Evolutionary conservation across 2,797 vertebrate species (phyloP), one percentile per base, ranked within the genome.

Genomic region (Uromys caudimaculatus): DNA sequence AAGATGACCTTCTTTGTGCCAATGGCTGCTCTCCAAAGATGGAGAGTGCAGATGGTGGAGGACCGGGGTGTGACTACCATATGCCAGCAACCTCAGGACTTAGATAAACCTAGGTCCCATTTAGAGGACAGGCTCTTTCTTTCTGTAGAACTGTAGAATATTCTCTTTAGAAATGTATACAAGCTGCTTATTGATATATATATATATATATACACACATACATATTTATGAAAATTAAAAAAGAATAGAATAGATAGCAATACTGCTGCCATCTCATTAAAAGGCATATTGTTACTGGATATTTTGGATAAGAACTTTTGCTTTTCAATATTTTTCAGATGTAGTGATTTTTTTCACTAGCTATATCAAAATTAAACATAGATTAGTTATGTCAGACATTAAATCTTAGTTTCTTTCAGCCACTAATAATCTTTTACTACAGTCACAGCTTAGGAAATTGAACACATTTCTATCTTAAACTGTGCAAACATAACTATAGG

Each of bases 381-480:
- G 71, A 93, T 93, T 95, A 89, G 83, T 92, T 86, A 88, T 64
- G 29, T 69, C 75, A 92, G 79, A 90, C 16, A 81, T 23, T 23
- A 91, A 97, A 64, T 21, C 41, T 93, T 91, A 50, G 44, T 91
- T 96, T 95, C 38, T 90, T 90, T 96, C 10, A 71, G 69, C 1
- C 29, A 96, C 54, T 56, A 94, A 58, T 78, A 91, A 87, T 50
- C 54, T 85, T 64, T 78, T 35, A 79, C n/a, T 92, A 78, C 38
- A 77, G 62, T 82, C 38, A 87, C 50, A 83, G 5, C n/a, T 89
- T 87, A 95, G 60, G 29, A 96, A 97, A 94, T 47, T 83, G 44
- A 96, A 85, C 5, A 94, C 13, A 94, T 81, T 91, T 96, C 47
- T 77, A 47, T 93, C 56, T 92, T 89, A 96, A 91, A 69, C 73